These are phyloP conservation scores for Lottia scabra DNA, from an alignment of 2,888 invertebrate genomes.

Conservation along the genomic window DNA sequence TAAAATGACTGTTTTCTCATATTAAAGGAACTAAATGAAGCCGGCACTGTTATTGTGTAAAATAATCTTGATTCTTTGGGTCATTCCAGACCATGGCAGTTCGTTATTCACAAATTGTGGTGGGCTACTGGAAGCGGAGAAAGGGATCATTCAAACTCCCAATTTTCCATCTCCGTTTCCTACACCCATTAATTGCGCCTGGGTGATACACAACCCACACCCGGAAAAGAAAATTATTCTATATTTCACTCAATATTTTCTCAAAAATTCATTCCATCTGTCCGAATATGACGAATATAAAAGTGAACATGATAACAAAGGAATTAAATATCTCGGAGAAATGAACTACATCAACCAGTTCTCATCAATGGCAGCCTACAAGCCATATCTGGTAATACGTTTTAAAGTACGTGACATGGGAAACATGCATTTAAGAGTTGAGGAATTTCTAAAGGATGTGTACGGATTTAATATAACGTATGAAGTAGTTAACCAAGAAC, in stretches of 20 bases:
- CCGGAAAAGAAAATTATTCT: constrained; percentile 78
- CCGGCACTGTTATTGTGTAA: too few relatives aligned
- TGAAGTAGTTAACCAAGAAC: constrained; percentile 76
- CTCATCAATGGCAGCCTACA: constrained; percentile 70
- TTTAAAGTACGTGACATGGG: constrained; percentile 74
- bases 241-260: constrained; percentile 89
- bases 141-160: constrained; percentile 78
- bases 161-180: constrained; percentile 85
- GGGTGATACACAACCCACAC: constrained; percentile 83
- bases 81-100: neutral
- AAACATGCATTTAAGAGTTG: constrained; percentile 82
- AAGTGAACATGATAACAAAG: constrained; percentile 38
- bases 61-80: too few relatives aligned
- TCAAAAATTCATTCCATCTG: constrained; percentile 66
- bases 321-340: constrained; percentile 50
- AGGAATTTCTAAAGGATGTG: constrained; percentile 84
- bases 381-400: constrained; percentile 83
- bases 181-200: constrained; percentile 86
- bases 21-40: too few relatives aligned
- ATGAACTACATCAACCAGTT: constrained; percentile 53
- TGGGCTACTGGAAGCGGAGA: constrained; percentile 38
- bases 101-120: constrained; percentile 44
- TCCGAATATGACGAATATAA: constrained; percentile 61
- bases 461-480: constrained; percentile 95
- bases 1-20: too few relatives aligned